These are phyloP conservation scores for Hypocryptadius cinnamomeus DNA, from an alignment of 2,113 vertebrate species.

Conservation along the genomic window DNA sequence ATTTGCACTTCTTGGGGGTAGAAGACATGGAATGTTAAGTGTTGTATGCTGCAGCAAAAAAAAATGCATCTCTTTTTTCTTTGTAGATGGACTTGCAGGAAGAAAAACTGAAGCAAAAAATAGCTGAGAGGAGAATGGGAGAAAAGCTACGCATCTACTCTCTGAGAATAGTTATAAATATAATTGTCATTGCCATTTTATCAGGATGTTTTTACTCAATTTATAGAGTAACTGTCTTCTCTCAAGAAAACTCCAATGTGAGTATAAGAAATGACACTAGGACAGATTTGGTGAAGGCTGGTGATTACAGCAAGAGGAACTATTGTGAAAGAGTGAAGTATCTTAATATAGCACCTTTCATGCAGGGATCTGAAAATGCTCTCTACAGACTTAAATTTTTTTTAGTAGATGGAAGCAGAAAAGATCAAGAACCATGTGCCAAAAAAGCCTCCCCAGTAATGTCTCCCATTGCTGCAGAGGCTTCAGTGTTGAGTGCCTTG, in stretches of 20 bases:
- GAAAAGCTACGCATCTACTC: conserved; percentile 83
- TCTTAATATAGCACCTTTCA: conserved; percentile 14
- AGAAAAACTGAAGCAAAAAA: conserved; percentile 84
- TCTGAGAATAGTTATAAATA: conserved; percentile 81
- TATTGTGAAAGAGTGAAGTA: conserved; percentile 7
- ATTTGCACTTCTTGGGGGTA: background rate
- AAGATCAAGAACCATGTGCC: background rate
- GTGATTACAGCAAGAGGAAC: conserved; percentile 14
- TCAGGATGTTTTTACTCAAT: conserved; percentile 87
- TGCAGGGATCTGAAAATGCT: background rate
- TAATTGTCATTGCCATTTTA: conserved; percentile 79
- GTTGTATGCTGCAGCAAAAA: background rate
- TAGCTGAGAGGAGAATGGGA: conserved; percentile 75
- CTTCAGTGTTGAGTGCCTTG: background rate
- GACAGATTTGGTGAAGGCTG: background rate
- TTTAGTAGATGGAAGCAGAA: background rate
- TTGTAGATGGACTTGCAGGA: conserved; percentile 89
- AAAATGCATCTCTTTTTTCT: background rate
- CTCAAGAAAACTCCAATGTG: conserved; percentile 74
- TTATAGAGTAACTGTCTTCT: conserved; percentile 85
- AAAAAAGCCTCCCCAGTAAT: background rate
- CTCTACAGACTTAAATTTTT: background rate
- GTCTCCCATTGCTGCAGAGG: background rate
- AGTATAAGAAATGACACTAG: background rate
- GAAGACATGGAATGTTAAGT: background rate